These are phyloP conservation scores for Egretta garzetta DNA, from an alignment of 2,113 vertebrate genomes.

Conservation along the genomic window DNA sequence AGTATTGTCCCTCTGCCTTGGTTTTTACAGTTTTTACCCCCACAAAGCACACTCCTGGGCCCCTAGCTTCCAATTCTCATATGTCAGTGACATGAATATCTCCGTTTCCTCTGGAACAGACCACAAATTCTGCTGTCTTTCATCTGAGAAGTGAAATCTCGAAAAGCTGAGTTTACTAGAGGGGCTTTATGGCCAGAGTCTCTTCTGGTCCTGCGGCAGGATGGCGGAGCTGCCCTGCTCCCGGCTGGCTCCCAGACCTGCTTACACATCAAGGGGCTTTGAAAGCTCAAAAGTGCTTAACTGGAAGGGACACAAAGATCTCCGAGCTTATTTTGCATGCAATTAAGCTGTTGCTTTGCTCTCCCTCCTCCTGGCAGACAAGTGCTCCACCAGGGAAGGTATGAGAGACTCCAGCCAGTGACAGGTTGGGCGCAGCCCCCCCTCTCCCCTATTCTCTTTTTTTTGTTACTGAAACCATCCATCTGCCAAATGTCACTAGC, in stretches of 20 bases:
- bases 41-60: background rate
- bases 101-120: background rate
- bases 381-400: conserved; percentile 36
- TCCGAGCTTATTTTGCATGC: background rate
- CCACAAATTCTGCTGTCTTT: background rate
- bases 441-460: background rate
- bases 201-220: background rate
- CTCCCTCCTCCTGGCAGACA: conserved; percentile 36
- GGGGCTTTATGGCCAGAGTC: background rate
- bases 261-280: background rate
- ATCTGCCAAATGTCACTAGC: conserved; percentile 74
- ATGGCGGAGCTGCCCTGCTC: background rate
- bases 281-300: background rate
- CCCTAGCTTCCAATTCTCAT: background rate
- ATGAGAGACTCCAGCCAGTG: conserved; percentile 29
- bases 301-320: background rate
- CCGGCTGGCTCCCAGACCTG: background rate
- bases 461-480: conserved; percentile 72
- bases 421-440: conserved; percentile 24
- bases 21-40: conserved; percentile 6
- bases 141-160: background rate
- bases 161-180: background rate
- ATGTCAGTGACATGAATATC: conserved; percentile 13
- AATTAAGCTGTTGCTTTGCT: conserved; percentile 40
- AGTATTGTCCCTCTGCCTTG: conserved; percentile 1